A percentile compares a stretch with the other conserved stretches of the same genome.
Evolutionary conservation across 2,797 vertebrate genomes (phyloP).

Genomic region (Rhinophrynus dorsalis): DNA sequence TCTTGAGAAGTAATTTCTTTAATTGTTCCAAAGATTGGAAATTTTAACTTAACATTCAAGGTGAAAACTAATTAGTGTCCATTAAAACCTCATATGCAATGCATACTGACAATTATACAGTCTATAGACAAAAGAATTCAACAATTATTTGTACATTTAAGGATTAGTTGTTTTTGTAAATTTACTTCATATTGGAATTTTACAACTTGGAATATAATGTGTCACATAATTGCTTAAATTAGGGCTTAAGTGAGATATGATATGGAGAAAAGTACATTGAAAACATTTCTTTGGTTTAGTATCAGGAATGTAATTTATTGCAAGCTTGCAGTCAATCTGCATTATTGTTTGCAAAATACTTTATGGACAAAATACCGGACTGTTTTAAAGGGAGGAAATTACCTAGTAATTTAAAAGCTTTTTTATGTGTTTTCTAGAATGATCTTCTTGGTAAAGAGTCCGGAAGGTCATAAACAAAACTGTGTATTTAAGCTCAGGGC

Average conservation of each 20-base stretch:
- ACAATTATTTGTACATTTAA: too few relatives aligned
- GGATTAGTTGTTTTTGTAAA: too few relatives aligned
- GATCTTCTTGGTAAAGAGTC: constrained; percentile 30
- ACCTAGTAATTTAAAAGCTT: constrained; percentile 41
- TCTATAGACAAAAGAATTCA: too few relatives aligned
- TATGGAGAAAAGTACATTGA: background rate
- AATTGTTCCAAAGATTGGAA: too few relatives aligned
- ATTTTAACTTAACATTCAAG: too few relatives aligned
- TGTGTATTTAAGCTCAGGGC: constrained; percentile 22
- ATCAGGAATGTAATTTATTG: constrained; percentile 8
- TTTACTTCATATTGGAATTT: too few relatives aligned
- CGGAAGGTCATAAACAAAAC: constrained; percentile 40
- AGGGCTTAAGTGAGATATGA: background rate
- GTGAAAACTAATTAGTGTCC: too few relatives aligned
- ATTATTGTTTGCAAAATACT: constrained; percentile 8
- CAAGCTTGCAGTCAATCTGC: background rate
- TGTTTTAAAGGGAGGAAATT: constrained; percentile 34
- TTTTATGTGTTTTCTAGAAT: constrained; percentile 42
- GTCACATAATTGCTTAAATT: background rate
- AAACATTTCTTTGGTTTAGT: constrained; percentile 2
- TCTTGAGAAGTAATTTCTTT: too few relatives aligned
- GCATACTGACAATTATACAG: too few relatives aligned
- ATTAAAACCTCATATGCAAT: too few relatives aligned
- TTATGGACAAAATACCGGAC: constrained; percentile 29
- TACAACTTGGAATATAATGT: background rate